Base-by-base conservation (phyloP, 2,113 vertebrate species). In the Etheostoma spectabile region DNA sequence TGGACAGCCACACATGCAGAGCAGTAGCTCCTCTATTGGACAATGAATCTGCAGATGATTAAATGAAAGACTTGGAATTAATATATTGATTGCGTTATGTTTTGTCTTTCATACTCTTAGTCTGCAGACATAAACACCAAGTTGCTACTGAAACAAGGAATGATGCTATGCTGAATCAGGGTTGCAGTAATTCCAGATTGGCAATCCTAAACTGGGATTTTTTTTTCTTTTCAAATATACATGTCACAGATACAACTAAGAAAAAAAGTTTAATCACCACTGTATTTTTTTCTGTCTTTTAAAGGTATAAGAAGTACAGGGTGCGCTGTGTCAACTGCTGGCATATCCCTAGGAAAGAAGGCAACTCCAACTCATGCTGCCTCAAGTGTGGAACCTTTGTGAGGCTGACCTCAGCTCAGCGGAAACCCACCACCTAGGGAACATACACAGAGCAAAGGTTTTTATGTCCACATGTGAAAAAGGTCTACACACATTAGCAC, bases 221-320 rank as follows among this genome's bases (percentile, higher is more conserved):
- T 30, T 30, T 30, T 30, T 30, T 30, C 4, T 30, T 4, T 30
- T 30, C 4, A 30, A 6, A n/a, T 48, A 21, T 48, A 27, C 2
- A 21, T 30, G 13, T 57, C 5, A 24, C 7, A 11, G 16, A 24
- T 49, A 56, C 75, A 68, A 22, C 21, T 21, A 15, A n/a, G 1
- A 75, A 61, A 65, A 10, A 6, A 35, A 5, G 6, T 42, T 67
- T 65, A 77, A 79, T 66, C 30, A 18, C 18, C 21, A 2, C n/a
- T 59, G 19, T 77, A 16, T 22, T 70, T 42, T 33, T 27, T 45
- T 66, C 4, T 30, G 2, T 30, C 16, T 24, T 60, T 71, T 73
- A 2, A 91, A 98, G 97, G 94, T 98, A 97, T 86, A 98, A 97
- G 93, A 98, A 97, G 83, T 97, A 98, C 35, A 94, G 95, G 33